These are phyloP conservation scores for Callipepla squamata DNA, from an alignment of 2,113 vertebrate genomes.

Conservation along the genomic window DNA sequence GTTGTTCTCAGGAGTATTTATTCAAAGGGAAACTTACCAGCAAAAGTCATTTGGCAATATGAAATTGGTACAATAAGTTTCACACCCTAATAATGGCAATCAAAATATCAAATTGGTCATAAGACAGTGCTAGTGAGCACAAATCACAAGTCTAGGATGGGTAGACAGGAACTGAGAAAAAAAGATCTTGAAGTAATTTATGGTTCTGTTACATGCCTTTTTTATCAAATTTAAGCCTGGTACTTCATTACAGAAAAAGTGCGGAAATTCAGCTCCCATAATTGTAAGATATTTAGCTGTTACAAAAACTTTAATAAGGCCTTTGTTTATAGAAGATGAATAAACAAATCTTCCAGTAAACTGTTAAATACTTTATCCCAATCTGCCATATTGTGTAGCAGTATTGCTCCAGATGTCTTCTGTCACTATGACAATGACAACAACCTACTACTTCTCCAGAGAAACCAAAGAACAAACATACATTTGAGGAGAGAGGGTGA, in stretches of 20 bases:
- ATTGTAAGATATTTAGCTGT: not conserved
- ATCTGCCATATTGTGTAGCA: not conserved
- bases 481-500: not conserved
- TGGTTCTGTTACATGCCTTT: not conserved
- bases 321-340: not conserved
- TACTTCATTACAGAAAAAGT: not conserved
- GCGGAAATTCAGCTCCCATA: not conserved
- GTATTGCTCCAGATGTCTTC: not conserved
- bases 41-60: not conserved
- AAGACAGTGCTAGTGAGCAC: not conserved
- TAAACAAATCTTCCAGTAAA: not conserved
- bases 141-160: not conserved
- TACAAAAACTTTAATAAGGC: not conserved
- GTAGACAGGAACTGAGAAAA: not conserved
- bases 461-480: not conserved
- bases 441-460: not conserved
- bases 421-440: not conserved
- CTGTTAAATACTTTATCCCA: not conserved
- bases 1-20: not conserved
- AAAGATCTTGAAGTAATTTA: not conserved
- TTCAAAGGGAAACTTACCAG: not conserved
- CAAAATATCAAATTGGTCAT: not conserved
- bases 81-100: not conserved
- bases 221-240: not conserved
- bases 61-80: not conserved